These are phyloP conservation scores for Sciurus vulgaris DNA, from an alignment of 2,797 vertebrate species.

Conservation along the genomic window DNA sequence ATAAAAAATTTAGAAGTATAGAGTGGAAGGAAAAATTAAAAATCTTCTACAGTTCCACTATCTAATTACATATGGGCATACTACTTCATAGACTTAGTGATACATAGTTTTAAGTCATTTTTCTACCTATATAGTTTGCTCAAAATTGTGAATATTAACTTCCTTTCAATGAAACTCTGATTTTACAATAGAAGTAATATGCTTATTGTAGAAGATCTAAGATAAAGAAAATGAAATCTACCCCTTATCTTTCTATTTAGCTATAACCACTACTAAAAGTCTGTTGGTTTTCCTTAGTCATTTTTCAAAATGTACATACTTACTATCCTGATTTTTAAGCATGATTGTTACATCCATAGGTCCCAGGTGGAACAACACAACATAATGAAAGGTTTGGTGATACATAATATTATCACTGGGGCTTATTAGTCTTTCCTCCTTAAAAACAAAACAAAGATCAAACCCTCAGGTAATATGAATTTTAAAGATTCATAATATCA, in stretches of 20 bases:
- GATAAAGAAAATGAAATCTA: constrained; percentile 40
- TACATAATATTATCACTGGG: constrained; percentile 45
- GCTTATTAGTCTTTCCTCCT: constrained; percentile 60
- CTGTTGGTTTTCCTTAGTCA: constrained; percentile 28
- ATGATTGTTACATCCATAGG: constrained; percentile 48
- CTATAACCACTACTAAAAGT: constrained; percentile 50
- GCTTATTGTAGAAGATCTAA: constrained; percentile 43
- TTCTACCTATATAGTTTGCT: constrained; percentile 7
- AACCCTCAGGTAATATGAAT: constrained; percentile 16
- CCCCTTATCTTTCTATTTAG: neutral
- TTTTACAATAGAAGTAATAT: constrained; percentile 35
- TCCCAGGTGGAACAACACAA: constrained; percentile 39
- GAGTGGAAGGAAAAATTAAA: constrained; percentile 15
- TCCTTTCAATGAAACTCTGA: constrained; percentile 40
- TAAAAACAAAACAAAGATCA: constrained; percentile 40
- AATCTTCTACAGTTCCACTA: neutral
- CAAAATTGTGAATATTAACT: constrained; percentile 27
- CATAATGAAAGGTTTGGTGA: constrained; percentile 45
- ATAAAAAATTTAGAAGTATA: constrained; percentile 16
- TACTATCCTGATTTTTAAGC: constrained; percentile 47
- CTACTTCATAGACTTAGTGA: neutral
- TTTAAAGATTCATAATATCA: constrained; percentile 66
- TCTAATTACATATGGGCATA: neutral
- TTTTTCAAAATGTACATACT: constrained; percentile 47
- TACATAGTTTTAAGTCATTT: neutral